Percentiles rank a stretch among this genome's conserved stretches.
Evolutionary conservation across 2,113 vertebrate genomes (phyloP).

Genomic region (Lophotis ruficrista): DNA sequence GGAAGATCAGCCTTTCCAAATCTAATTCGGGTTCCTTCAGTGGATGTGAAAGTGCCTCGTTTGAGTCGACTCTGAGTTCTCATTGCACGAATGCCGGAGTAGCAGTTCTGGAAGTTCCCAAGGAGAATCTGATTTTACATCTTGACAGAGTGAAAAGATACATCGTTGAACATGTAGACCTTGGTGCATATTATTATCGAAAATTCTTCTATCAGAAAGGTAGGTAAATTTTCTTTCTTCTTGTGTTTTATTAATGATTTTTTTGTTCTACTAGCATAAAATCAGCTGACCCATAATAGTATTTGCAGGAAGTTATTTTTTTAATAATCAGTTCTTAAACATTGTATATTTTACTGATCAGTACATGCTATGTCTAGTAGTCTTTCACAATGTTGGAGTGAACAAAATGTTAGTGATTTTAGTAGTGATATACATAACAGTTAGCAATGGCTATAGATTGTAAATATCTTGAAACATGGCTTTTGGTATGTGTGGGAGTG

Average conservation of each 20-base stretch:
- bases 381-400: background rate
- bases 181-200: slow-evolving; percentile 92
- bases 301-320: background rate
- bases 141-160: slow-evolving; percentile 90
- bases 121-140: slow-evolving; percentile 85
- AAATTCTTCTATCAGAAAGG: slow-evolving; percentile 94
- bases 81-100: slow-evolving; percentile 95
- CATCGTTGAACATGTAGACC: slow-evolving; percentile 92
- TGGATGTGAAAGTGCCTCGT: slow-evolving; percentile 84
- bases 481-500: background rate
- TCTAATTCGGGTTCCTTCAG: slow-evolving; percentile 87
- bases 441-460: background rate
- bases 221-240: slow-evolving; percentile 63
- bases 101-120: slow-evolving; percentile 91
- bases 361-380: background rate
- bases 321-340: background rate
- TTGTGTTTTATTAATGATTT: background rate
- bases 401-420: background rate
- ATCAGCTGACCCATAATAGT: background rate
- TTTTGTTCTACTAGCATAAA: background rate
- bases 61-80: slow-evolving; percentile 87
- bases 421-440: background rate
- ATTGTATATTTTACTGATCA: background rate
- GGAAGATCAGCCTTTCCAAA: slow-evolving; percentile 87
- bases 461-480: background rate